Conservation (phyloP, 2,797 vertebrate genomes). For the Ceryle rudis region DNA sequence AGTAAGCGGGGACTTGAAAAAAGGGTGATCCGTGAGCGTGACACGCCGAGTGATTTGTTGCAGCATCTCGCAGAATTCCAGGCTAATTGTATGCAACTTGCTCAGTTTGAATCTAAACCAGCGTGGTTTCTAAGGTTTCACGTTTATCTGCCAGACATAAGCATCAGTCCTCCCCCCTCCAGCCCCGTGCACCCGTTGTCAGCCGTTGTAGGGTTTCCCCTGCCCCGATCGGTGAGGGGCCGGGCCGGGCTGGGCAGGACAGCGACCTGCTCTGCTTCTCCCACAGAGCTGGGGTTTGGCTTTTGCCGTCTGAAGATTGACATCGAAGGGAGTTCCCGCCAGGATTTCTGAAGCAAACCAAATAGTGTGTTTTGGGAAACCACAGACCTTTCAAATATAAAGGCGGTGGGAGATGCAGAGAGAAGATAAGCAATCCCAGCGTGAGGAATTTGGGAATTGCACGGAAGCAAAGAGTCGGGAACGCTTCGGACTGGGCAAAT, state of each 20-base stretch:
- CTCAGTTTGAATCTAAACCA: neutral
- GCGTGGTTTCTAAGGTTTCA: neutral
- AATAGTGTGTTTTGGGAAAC: neutral
- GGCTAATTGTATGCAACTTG: neutral
- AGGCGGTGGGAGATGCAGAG: neutral
- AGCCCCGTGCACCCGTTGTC: neutral
- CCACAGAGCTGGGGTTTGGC: neutral
- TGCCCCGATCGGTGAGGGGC: neutral
- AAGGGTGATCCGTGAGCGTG: neutral
- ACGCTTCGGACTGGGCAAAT: neutral
- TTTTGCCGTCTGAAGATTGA: neutral
- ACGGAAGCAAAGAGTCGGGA: neutral
- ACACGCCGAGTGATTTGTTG: neutral
- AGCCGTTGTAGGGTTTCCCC: neutral
- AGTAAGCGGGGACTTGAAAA: neutral
- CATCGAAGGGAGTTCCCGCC: rapidly evolving
- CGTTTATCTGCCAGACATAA: neutral
- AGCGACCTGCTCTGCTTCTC: neutral
- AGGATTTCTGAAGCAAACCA: slow-evolving; percentile 6
- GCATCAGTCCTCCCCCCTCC: neutral
- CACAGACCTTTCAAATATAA: neutral
- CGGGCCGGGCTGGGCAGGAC: neutral
- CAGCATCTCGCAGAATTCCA: neutral
- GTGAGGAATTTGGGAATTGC: neutral
- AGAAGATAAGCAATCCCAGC: neutral